phyloP scores from a whole-genome alignment of 2,888 invertebrate genomes.

The Drosophila multiciliata region DNA sequence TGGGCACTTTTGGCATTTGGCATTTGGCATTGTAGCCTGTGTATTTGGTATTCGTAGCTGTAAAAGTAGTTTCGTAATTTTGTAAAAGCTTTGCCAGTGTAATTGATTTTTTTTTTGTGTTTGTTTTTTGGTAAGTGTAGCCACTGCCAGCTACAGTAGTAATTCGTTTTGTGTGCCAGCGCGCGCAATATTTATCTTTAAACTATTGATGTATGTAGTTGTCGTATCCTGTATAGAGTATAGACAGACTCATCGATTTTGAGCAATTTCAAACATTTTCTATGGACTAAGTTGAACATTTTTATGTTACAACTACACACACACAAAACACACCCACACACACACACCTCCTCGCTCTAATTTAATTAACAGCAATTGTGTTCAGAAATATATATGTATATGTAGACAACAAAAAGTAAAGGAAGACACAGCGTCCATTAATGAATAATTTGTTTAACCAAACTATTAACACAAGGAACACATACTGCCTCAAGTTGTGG shows the following conservation, averaged over 20 bases:
- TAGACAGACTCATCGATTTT: slow-evolving; percentile 55
- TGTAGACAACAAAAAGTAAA: slow-evolving; percentile 17
- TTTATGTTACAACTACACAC: slow-evolving; percentile 55
- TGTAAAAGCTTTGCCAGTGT: slow-evolving; percentile 72
- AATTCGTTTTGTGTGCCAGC: slow-evolving; percentile 46
- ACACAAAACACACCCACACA: not conserved
- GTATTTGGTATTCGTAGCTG: slow-evolving; percentile 62
- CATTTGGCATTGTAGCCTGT: slow-evolving; percentile 32
- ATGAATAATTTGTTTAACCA: slow-evolving; percentile 22
- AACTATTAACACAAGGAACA: slow-evolving; percentile 27
- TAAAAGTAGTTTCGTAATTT: slow-evolving; percentile 77
- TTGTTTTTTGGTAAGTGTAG: slow-evolving; percentile 38
- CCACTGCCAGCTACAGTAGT: slow-evolving; percentile 52
- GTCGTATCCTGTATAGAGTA: slow-evolving; percentile 46
- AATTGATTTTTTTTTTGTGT: not conserved
- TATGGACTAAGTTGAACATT: slow-evolving; percentile 76
- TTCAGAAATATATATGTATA: slow-evolving; percentile 48
- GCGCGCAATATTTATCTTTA: slow-evolving; percentile 23
- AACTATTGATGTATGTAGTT: slow-evolving; percentile 48
- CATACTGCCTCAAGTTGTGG: slow-evolving; percentile 59
- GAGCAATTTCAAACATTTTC: slow-evolving; percentile 60
- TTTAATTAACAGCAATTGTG: slow-evolving; percentile 60
- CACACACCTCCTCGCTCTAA: slow-evolving; percentile 3
- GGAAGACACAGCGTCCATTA: slow-evolving; percentile 37
- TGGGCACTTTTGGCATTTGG: slow-evolving; percentile 14